Base-by-base conservation (phyloP, 2,797 vertebrate genomes). In the Sphenopsis melanotis region DNA sequence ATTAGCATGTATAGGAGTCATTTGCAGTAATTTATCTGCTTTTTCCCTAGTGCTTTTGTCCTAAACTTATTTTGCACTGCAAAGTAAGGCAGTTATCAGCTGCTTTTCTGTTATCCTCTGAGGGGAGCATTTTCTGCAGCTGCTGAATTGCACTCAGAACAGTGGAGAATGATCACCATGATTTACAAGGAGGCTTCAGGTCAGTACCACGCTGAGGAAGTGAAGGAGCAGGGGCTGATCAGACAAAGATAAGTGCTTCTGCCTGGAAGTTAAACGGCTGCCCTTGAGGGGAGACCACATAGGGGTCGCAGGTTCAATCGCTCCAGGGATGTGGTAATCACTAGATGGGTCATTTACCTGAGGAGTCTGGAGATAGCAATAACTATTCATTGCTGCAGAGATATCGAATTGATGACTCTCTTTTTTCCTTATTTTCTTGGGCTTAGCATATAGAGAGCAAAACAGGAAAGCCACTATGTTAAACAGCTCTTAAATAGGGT, bases 141-240 rank as follows among this genome's bases (percentile, higher is more conserved):
- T 80, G 75, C 82, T 85, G 81, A 92, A 80, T 16, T 83, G 82
- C 34, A 24, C 50, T 74, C 21, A 2, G 79, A 87, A 64, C 5
- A n/a, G 56, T 12, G 29, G 75, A 70, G 82, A 77, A 46, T 0
- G 34, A 91, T 87, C 44, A 11, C 55, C 27, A 3, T 16, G 56
- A 83, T 79, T 93, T 85, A 83, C 68, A 87, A 77, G 75, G 71
- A 91, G 60, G 50, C 64, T 91, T 92, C 78, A 77, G 89, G 91
- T 92, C 91, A 92, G 12, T 49, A 41, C 30, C 71, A 36, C 64
- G 87, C 91, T 85, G 82, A 83, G 71, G 64, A 80, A 74, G 60
- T 66, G 57, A 77, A 87, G 70, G 50, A 82, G 34, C 21, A 41
- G 29, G 37, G 49, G 81, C 41, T 80, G 75, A 91, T 85, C 82